Base-by-base conservation (phyloP, 2,888 invertebrate species). In the Acronicta leporina region DNA sequence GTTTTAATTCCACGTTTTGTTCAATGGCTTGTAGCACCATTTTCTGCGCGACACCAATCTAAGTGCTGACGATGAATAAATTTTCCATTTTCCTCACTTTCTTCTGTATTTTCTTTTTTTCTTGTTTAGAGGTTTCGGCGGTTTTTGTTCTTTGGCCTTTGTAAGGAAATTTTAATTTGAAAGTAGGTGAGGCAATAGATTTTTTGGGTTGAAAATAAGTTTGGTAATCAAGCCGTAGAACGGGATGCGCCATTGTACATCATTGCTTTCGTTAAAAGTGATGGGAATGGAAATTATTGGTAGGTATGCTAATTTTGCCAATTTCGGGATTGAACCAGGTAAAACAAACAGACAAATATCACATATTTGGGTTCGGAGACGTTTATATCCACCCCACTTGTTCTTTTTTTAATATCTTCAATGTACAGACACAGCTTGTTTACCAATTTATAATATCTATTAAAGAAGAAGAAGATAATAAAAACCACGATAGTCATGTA, bases 21-120 rank as follows among this genome's bases (percentile, higher is more conserved):
- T 79, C 80, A 78, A 84, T 82, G 81, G 78, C 63, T 75, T 80
- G 79, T 76, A 68, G 73, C 54, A 15, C 58, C 57, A 69, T 80
- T 80, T 73, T 73, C 69, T 74, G 67, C 44, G 66, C 57, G 73
- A 77, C 80, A 70, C 75, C 76, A 68, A 75, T 75, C 76, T 75
- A 68, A 79, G 75, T 80, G 73, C 80, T 81, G 82, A 81, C 84
- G 83, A 87, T 87, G 87, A 87, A 88, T 87, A 89, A 87, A 87
- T 87, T 87, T 83, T 77, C 81, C 79, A 79, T 81, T 82, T 78
- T 75, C 78, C 75, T 74, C 70, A 71, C 77, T 80, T 68, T 77
- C 72, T 56, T 70, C 68, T 79, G 71, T 75, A 71, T 75, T 66
- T 72, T 68, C 72, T 75, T 68, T 77, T 79, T 78, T 75, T 68